A percentile compares a stretch with the other conserved stretches of the same genome.
Evolutionary conservation across 2,888 invertebrate species (phyloP).

Genomic region (Cistogaster globosa): DNA sequence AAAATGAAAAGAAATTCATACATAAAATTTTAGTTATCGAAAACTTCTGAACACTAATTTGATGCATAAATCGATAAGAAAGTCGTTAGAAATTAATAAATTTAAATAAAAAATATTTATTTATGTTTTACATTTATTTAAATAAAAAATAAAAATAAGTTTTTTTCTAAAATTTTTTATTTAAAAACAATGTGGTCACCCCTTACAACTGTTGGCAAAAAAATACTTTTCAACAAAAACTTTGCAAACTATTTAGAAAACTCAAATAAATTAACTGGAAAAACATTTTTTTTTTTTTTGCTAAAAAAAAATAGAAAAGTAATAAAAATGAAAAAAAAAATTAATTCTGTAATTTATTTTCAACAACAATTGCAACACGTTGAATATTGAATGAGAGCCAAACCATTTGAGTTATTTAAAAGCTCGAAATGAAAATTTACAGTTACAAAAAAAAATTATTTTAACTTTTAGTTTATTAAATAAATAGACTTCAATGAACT

Average conservation of each 20-base stretch:
- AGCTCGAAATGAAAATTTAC: neutral
- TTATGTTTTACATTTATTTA: no score
- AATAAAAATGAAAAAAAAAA: no score
- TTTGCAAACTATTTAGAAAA: slow-evolving; percentile 13
- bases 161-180: no score
- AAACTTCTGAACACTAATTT: no score
- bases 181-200: neutral
- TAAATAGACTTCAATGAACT: no score
- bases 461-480: no score
- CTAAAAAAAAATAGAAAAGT: neutral
- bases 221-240: neutral
- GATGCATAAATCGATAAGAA: no score
- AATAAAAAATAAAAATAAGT: no score
- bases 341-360: neutral
- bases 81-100: no score
- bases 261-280: slow-evolving; percentile 22
- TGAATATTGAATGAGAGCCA: slow-evolving; percentile 17
- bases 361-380: slow-evolving; percentile 36
- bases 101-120: no score
- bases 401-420: neutral
- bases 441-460: neutral
- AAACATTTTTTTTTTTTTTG: neutral
- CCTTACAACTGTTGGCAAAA: neutral
- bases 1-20: no score
- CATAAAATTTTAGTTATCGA: no score